Percentiles rank a stretch among this genome's conserved stretches.
phyloP scores from a whole-genome alignment of 1,140 invertebrate genomes.

The Pinna nobilis region DNA sequence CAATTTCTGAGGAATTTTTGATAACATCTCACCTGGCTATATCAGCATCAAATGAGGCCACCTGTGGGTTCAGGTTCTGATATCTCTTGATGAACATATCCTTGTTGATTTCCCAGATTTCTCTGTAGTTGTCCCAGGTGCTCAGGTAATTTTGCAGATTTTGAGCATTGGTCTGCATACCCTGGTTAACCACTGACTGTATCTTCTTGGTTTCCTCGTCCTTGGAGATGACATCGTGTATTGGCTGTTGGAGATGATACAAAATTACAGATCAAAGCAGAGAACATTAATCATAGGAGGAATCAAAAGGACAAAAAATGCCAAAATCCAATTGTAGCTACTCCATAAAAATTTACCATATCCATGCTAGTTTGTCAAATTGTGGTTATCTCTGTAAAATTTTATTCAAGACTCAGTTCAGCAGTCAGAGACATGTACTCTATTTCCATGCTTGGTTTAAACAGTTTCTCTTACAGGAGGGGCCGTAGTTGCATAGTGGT shows the following conservation, averaged over 20 bases:
- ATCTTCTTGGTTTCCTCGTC: constrained; percentile 76
- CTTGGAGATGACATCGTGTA: constrained; percentile 66
- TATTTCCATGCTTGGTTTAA: too few species aligned
- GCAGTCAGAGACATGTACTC: too few species aligned
- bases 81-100: constrained; percentile 84
- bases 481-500: too few species aligned
- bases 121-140: constrained; percentile 85
- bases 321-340: too few species aligned
- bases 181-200: constrained; percentile 71
- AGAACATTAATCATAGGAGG: too few species aligned
- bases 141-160: constrained; percentile 79
- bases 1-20: not conserved
- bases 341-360: too few species aligned
- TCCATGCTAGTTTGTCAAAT: too few species aligned
- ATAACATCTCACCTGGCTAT: constrained; percentile 78
- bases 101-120: constrained; percentile 90
- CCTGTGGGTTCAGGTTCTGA: constrained; percentile 81
- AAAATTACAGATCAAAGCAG: too few species aligned
- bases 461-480: too few species aligned
- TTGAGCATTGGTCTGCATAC: constrained; percentile 72
- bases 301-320: too few species aligned
- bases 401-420: too few species aligned
- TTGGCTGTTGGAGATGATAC: constrained; percentile 69
- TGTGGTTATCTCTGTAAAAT: too few species aligned
- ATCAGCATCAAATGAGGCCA: constrained; percentile 85